A percentile compares a stretch with the other conserved stretches of the same genome.
These are phyloP conservation scores for Alsophila aescularia DNA, from an alignment of 2,888 invertebrate species.

Conservation along the genomic window DNA sequence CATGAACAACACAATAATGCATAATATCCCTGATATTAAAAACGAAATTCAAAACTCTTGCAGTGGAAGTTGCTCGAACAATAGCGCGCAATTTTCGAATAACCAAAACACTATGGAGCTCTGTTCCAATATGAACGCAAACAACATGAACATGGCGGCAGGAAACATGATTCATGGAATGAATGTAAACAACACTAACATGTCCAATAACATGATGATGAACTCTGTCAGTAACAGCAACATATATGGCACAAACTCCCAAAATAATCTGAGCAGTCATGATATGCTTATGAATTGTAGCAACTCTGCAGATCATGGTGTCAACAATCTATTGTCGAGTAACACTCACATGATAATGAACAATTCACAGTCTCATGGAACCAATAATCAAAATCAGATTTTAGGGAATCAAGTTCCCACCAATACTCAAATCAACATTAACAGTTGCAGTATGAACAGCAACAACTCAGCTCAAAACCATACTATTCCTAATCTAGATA, in stretches of 20 bases:
- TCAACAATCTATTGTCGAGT: conserved; percentile 66
- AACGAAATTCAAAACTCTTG: conserved; percentile 78
- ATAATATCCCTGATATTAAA: conserved; percentile 79
- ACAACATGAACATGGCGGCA: conserved; percentile 65
- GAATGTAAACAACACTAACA: conserved; percentile 66
- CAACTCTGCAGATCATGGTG: conserved; percentile 67
- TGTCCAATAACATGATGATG: conserved; percentile 74
- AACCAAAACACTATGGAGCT: conserved; percentile 73
- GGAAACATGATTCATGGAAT: conserved; percentile 74
- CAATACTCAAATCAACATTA: conserved; percentile 73
- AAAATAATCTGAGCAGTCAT: conserved; percentile 67
- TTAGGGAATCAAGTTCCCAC: conserved; percentile 60
- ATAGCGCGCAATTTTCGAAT: conserved; percentile 64
- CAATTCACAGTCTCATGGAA: conserved; percentile 64
- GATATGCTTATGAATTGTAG: conserved; percentile 78
- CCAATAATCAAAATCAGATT: conserved; percentile 68
- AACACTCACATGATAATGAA: conserved; percentile 77
- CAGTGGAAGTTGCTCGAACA: conserved; percentile 74
- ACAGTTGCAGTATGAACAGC: conserved; percentile 69
- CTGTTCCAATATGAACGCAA: conserved; percentile 68
- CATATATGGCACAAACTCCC: conserved; percentile 64
- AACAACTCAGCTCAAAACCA: conserved; percentile 65
- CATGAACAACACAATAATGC: conserved; percentile 73
- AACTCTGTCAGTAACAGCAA: conserved; percentile 64
- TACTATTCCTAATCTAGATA: conserved; percentile 63